Conservation (phyloP, 2,797 vertebrate species). For the Anomalospiza imberbis region DNA sequence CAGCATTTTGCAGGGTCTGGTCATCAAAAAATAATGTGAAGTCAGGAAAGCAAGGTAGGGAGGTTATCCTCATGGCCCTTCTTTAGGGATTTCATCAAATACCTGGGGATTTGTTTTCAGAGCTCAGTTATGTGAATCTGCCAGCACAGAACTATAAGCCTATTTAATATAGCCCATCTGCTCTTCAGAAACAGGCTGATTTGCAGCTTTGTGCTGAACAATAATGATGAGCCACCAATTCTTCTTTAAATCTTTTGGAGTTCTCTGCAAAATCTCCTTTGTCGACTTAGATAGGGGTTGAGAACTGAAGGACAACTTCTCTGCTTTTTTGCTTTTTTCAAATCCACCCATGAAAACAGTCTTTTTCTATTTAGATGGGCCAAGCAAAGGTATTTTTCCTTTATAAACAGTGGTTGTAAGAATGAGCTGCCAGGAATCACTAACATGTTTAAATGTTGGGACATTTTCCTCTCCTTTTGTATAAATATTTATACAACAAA, state of each 20-base stretch:
- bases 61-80: background rate
- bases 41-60: background rate
- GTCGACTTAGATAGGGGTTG: background rate
- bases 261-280: background rate
- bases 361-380: background rate
- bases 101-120: background rate
- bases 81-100: background rate
- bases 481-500: background rate
- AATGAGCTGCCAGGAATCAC: background rate
- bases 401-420: background rate
- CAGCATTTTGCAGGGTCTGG: background rate
- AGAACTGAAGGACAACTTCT: background rate
- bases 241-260: background rate
- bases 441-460: background rate
- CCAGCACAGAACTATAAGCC: background rate
- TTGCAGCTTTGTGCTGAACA: background rate
- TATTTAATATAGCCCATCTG: constrained; percentile 1
- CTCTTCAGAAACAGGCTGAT: constrained; percentile 1
- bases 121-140: background rate
- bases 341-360: background rate
- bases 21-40: background rate
- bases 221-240: background rate
- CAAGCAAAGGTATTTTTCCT: background rate
- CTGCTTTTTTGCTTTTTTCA: background rate
- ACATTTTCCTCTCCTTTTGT: background rate